Evolutionary conservation across 1,140 invertebrate species (phyloP).

Genomic region (Platyscapa corneri): DNA sequence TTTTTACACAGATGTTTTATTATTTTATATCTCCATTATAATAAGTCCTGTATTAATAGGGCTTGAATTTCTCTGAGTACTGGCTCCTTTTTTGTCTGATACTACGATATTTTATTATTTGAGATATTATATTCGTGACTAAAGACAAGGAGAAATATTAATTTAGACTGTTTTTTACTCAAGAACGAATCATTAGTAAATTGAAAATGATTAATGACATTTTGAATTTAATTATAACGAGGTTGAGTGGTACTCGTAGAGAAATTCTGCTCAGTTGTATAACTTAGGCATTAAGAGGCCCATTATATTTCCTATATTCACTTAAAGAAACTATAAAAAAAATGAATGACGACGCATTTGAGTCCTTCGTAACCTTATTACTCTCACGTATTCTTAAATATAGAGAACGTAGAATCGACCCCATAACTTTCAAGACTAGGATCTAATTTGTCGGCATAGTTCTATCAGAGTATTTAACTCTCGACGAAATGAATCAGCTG

Average conservation of each 20-base stretch:
- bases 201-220: background rate
- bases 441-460: background rate
- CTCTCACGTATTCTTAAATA: background rate
- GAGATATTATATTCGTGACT: too few relatives aligned
- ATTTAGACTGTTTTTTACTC: background rate
- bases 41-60: too few relatives aligned
- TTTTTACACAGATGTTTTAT: background rate
- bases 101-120: too few relatives aligned
- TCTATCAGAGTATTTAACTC: background rate
- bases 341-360: background rate
- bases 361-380: background rate
- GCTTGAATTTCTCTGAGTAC: too few relatives aligned
- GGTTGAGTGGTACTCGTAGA: background rate
- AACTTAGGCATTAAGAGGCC: background rate
- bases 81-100: too few relatives aligned
- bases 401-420: background rate
- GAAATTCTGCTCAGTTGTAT: background rate
- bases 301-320: background rate
- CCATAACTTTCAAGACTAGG: background rate
- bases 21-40: too few relatives aligned
- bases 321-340: background rate
- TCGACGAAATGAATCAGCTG: conserved; percentile 3
- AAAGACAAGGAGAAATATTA: too few relatives aligned
- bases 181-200: background rate
- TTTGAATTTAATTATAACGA: background rate